Conservation (phyloP, 2,888 invertebrate genomes). For the Argyresthia goedartella region DNA sequence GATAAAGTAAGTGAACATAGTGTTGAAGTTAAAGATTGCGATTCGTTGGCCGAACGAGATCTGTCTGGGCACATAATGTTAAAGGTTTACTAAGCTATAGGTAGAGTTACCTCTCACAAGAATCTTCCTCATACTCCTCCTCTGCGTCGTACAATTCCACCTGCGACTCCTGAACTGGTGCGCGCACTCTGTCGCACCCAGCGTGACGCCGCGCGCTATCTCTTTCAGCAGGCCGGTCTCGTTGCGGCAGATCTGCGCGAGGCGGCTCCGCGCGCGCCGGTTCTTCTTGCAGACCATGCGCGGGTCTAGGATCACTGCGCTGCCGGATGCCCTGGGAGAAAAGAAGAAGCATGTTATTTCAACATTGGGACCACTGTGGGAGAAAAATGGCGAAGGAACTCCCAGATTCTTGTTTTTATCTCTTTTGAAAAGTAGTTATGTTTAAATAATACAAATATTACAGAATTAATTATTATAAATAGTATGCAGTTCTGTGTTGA, state of each 20-base stretch:
- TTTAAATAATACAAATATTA: no score
- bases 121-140: conserved; percentile 86
- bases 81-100: neutral
- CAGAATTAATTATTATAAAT: no score
- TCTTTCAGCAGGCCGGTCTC: conserved; percentile 84
- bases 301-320: conserved; percentile 91
- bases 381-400: no score
- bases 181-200: conserved; percentile 89
- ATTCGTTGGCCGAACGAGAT: no score
- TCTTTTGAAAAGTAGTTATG: no score
- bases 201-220: conserved; percentile 85
- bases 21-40: no score
- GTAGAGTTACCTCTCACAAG: conserved; percentile 81
- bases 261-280: conserved; percentile 80
- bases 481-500: no score
- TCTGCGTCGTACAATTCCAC: conserved; percentile 91
- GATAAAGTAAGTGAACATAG: no score
- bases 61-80: neutral
- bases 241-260: conserved; percentile 87
- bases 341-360: neutral
- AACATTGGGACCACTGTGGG: no score
- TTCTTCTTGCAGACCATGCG: conserved; percentile 90
- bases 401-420: no score
- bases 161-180: conserved; percentile 86
- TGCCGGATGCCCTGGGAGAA: conserved; percentile 79